Percentiles rank a stretch among this genome's conserved stretches.
These are phyloP conservation scores for Lymantria dispar DNA, from an alignment of 2,888 invertebrate genomes.

Conservation along the genomic window DNA sequence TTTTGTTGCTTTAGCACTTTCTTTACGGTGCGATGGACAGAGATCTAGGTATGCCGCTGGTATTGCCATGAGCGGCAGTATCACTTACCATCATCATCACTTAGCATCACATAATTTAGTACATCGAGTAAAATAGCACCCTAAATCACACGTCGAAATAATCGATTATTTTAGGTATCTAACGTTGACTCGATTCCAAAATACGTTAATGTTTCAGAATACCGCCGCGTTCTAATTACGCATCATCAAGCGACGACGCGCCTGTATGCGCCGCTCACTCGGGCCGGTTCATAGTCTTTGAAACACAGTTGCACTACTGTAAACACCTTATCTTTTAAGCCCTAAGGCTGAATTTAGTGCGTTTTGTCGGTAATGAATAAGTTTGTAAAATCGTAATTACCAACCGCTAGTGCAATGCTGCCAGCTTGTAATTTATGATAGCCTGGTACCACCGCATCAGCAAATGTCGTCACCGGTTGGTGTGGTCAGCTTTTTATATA, in stretches of 20 bases:
- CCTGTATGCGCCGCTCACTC: conserved; percentile 34
- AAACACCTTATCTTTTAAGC: fast-evolving
- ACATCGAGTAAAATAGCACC: no score
- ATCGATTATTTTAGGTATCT: background rate
- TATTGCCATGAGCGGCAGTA: no score
- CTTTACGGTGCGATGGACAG: no score
- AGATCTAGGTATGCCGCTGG: no score
- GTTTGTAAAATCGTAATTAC: conserved; percentile 32
- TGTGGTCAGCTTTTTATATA: conserved; percentile 26
- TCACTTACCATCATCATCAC: no score
- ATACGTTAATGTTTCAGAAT: conserved; percentile 26
- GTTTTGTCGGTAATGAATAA: conserved; percentile 3
- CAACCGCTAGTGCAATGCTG: conserved; percentile 35
- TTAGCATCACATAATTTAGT: no score
- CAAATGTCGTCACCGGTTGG: conserved; percentile 47
- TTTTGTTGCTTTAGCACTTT: no score
- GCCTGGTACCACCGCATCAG: conserved; percentile 55
- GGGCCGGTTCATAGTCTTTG: conserved; percentile 16
- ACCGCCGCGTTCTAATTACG: conserved; percentile 38
- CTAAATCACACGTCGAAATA: no score
- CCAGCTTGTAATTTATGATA: conserved; percentile 61
- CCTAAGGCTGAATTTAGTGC: conserved; percentile 14
- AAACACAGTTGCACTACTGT: conserved; percentile 3
- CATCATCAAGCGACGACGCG: conserved; percentile 38
- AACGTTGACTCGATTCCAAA: conserved; percentile 18